Evolutionary conservation across 2,113 vertebrate genomes (phyloP), one percentile per base, ranked within the genome.

Genomic region (Columba janthina): DNA sequence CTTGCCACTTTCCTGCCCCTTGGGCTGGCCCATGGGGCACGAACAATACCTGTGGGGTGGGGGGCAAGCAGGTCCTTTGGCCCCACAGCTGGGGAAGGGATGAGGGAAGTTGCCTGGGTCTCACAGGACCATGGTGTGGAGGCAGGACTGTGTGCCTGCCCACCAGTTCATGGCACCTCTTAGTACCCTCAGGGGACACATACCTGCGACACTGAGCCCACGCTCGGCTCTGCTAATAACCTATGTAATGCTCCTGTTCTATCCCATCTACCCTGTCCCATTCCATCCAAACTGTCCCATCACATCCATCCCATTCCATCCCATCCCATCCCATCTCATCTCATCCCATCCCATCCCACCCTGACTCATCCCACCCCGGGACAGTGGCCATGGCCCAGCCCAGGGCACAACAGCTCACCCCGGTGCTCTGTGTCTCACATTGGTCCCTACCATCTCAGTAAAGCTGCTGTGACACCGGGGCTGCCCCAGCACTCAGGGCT

Each of bases 81-180:
- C 20, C 29, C 10, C 15, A 4, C 25, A 5, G 7, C 15, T 15
- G 18, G 25, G 16, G 36, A 38, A 53, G 22, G 18, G 64, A 29
- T 0, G 5, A 60, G 10, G 46, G 26, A 77, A 73, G n/a, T 10
- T 70, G 24, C 19, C 70, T 58, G 38, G n/a, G 12, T 74, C 31
- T 61, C 28, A 18, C 2, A 13, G 62, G 36, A 36, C 48, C 36
- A 14, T 1, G 11, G 36, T 16, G 8, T 1, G 4, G 70, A 70
- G 31, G 12, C 18, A 48, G 57, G 46, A 48, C 8, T 1, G 0
- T 17, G 54, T 21, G 11, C 25, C 61, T 14, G 2, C 6, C 20
- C 0, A 0, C 8, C 6, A 80, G 18, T 51, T 36, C 58, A 12
- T 14, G 34, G 38, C 0, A 0, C 22, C 38, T 69, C 32, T 58